Percentiles rank a stretch among this genome's conserved stretches.
These are phyloP conservation scores for Mesorhabditis belari DNA, from an alignment of 2,888 invertebrate species.

Conservation along the genomic window DNA sequence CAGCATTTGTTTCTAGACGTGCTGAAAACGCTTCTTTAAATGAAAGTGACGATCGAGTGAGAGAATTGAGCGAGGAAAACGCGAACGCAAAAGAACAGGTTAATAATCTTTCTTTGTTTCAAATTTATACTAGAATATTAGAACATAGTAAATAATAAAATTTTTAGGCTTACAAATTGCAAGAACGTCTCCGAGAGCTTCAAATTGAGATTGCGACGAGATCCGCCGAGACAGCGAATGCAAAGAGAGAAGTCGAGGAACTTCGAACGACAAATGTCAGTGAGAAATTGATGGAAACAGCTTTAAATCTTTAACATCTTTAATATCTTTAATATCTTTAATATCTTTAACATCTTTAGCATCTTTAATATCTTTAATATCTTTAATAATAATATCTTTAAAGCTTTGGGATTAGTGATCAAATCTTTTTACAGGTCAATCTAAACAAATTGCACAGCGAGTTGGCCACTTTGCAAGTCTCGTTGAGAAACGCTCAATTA, in stretches of 20 bases:
- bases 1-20: conserved; percentile 16
- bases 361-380: too few species aligned
- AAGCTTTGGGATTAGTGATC: neutral
- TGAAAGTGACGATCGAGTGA: conserved; percentile 35
- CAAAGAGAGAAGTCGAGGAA: conserved; percentile 43
- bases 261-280: conserved; percentile 8
- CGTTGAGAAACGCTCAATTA: conserved; percentile 38
- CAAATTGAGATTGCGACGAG: conserved; percentile 32
- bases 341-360: too few species aligned
- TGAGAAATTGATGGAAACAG: neutral
- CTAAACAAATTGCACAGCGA: conserved; percentile 20
- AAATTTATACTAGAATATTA: too few species aligned
- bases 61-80: conserved; percentile 43
- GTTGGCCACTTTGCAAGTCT: conserved; percentile 45
- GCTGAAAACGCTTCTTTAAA: conserved; percentile 28
- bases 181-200: conserved; percentile 45
- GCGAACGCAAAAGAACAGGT: conserved; percentile 45
- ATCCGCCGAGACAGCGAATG: conserved; percentile 31
- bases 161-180: conserved; percentile 22
- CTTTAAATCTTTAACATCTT: too few species aligned
- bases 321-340: too few species aligned
- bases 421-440: neutral
- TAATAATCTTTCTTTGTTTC: neutral
- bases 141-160: neutral
- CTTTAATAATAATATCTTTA: neutral